These are phyloP conservation scores for Rhingia campestris DNA, from an alignment of 2,888 invertebrate genomes.

Conservation along the genomic window DNA sequence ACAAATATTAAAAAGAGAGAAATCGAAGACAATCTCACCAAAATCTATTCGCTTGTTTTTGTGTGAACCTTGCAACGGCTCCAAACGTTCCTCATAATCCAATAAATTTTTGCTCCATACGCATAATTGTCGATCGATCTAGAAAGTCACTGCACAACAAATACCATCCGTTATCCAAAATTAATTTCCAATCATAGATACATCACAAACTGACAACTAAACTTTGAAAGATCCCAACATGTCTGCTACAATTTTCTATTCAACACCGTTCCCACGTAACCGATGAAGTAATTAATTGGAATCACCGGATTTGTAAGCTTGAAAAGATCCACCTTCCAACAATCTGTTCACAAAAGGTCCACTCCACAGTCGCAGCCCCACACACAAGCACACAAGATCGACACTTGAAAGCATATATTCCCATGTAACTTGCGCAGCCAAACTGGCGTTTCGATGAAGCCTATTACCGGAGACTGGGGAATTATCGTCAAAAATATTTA, in stretches of 20 bases:
- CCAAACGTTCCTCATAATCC: too few relatives aligned
- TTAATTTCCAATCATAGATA: not conserved
- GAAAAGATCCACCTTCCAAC: not conserved
- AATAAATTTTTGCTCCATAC: too few relatives aligned
- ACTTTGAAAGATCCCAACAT: constrained; percentile 7
- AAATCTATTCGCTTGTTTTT: too few relatives aligned
- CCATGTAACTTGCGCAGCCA: constrained; percentile 47
- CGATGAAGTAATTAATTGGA: constrained; percentile 40
- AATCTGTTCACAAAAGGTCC: constrained; percentile 13
- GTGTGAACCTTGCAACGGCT: too few relatives aligned
- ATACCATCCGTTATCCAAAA: not conserved
- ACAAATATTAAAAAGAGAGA: too few relatives aligned
- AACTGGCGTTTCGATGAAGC: constrained; percentile 50
- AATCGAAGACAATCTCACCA: too few relatives aligned
- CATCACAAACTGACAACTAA: not conserved
- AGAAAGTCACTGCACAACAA: not conserved
- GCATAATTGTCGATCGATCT: not conserved
- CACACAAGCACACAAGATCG: constrained; percentile 5
- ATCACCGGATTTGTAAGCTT: constrained; percentile 27
- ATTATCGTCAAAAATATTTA: constrained; percentile 62
- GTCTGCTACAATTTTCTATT: constrained; percentile 8
- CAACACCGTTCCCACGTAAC: constrained; percentile 22
- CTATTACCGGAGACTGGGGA: constrained; percentile 47
- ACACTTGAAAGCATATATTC: constrained; percentile 22
- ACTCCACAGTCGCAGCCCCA: constrained; percentile 9